Base-by-base conservation (phyloP, 2,888 invertebrate species). In the Branchellion lobata region DNA sequence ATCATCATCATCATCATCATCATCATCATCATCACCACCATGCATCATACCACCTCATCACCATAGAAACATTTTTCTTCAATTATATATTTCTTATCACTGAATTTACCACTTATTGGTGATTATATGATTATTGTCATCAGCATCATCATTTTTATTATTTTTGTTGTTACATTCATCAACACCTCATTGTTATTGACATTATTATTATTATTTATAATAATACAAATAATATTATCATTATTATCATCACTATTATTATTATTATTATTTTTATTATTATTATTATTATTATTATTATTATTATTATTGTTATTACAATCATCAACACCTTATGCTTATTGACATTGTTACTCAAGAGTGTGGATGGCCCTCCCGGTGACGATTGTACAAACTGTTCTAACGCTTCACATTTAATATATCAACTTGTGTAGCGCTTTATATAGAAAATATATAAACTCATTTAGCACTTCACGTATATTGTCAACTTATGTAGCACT, bases 181-280 rank as follows among this genome's bases (percentile, higher is more conserved):
- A 65, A 8, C 40, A 40, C 74, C 33, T 74, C 74, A 74, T 51
- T 40, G 36, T 74, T 40, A 74, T 74, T 40, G 36, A 36, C 74
- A 40, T 74, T 40, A 74, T 74, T 18, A 74, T 47, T 1, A 74
- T 47, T 18, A 74, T 74, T 18, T 40, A 40, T 18, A 74, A 40
- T 18, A 47, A 40, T 18, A 74, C 40, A 8, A 74, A 1, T 18
- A 47, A 40, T 18, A 74, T 47, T 18, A 74, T 74, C 8, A 74
- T 74, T 3, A 74, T 47, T 3, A 74, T 74, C 18, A 74, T 74
- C 65, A 65, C 14, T 14, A 40, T 40, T 14, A 27, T 74, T 40
- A 74, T 74, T 40, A 74, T 51, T 40, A 74, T 74, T 40, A 74
- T 74, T 40, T 36, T 74, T 40, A 40, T 74, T 40, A 74, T 74